These are phyloP conservation scores for Dinomys branickii DNA, from an alignment of 2,113 vertebrate species.

Conservation along the genomic window DNA sequence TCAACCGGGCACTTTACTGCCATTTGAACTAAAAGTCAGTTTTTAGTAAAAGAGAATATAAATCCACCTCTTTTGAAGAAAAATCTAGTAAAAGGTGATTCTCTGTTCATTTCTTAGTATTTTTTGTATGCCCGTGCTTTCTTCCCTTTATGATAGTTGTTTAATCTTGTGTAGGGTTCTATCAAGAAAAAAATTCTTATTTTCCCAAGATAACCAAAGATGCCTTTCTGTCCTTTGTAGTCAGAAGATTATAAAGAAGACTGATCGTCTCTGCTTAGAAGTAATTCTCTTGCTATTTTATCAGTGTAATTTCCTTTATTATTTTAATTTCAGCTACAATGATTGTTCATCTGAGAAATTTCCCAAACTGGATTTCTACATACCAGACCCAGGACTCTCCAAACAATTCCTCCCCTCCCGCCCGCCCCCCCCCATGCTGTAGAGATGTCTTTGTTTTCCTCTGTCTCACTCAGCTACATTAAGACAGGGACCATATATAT, in stretches of 20 bases:
- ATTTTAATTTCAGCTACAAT: not conserved
- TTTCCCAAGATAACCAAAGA: not conserved
- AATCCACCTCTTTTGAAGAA: not conserved
- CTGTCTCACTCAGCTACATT: not conserved
- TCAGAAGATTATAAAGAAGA: not conserved
- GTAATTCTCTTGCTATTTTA: not conserved
- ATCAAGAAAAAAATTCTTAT: not conserved
- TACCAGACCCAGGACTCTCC: not conserved
- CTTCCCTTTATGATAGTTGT: not conserved
- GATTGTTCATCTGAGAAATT: not conserved
- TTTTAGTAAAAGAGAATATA: constrained; percentile 1
- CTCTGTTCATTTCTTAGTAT: not conserved
- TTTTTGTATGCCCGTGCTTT: not conserved
- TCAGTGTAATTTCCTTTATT: not conserved
- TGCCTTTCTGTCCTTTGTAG: not conserved
- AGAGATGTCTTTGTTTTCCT: constrained; percentile 8
- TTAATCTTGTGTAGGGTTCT: not conserved
- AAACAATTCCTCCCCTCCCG: not conserved
- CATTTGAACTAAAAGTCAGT: constrained; percentile 13
- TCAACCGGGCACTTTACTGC: constrained; percentile 39
- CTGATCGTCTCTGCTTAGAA: not conserved
- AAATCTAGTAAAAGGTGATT: not conserved
- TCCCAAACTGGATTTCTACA: not conserved
- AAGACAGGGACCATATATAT: not conserved
- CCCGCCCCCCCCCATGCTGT: too few relatives aligned